These are phyloP conservation scores for Lacanobia wlatinum DNA, from an alignment of 2,888 invertebrate genomes.

Conservation along the genomic window DNA sequence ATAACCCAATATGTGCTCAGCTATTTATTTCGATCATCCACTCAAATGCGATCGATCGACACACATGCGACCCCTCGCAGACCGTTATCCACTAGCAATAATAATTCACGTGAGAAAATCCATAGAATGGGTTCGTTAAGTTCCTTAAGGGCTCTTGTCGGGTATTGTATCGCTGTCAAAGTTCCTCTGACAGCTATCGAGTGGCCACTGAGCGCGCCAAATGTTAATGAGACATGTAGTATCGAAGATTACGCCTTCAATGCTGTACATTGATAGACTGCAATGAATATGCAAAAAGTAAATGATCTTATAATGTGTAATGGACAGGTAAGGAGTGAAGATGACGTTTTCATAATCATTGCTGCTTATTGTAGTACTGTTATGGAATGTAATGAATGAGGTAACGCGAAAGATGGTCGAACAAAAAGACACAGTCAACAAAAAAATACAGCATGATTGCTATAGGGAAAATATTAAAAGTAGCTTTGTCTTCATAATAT, in stretches of 20 bases:
- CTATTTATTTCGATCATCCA: slow-evolving; percentile 45
- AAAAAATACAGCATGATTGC: not conserved
- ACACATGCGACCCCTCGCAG: slow-evolving; percentile 58
- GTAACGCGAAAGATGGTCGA: slow-evolving; percentile 7
- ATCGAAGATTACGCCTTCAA: slow-evolving; percentile 57
- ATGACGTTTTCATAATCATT: slow-evolving; percentile 36
- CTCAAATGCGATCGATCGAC: slow-evolving; percentile 57
- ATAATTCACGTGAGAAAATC: slow-evolving; percentile 88
- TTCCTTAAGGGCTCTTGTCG: slow-evolving; percentile 82
- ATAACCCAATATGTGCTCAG: slow-evolving; percentile 6
- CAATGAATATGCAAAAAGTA: slow-evolving; percentile 68
- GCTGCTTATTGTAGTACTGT: slow-evolving; percentile 8
- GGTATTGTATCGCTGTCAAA: slow-evolving; percentile 84
- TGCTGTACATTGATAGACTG: slow-evolving; percentile 66
- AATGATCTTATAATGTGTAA: slow-evolving; percentile 55
- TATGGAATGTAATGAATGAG: slow-evolving; percentile 13
- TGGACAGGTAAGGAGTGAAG: slow-evolving; percentile 56
- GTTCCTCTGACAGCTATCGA: slow-evolving; percentile 78
- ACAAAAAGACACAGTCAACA: not conserved
- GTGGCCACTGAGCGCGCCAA: slow-evolving; percentile 75
- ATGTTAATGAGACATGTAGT: slow-evolving; percentile 71
- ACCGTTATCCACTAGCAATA: slow-evolving; percentile 67
- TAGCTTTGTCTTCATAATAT: slow-evolving; percentile 15
- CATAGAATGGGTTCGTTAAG: slow-evolving; percentile 90
- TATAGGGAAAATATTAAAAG: slow-evolving; percentile 2